Evolutionary conservation across 2,888 invertebrate genomes (phyloP).

Genomic region (Auanema freiburgensis): DNA sequence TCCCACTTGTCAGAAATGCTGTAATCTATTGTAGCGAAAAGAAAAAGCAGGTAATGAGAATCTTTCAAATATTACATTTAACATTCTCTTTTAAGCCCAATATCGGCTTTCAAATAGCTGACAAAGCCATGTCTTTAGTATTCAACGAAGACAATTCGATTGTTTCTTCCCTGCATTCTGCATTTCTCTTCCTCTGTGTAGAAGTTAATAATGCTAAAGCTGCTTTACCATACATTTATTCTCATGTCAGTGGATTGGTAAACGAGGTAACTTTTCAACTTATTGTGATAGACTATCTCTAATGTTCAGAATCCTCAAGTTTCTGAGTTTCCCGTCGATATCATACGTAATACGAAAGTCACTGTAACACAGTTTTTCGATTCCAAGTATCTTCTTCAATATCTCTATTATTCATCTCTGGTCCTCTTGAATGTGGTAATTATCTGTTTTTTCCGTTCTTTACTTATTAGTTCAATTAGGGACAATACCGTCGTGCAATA

Average conservation of each 20-base stretch:
- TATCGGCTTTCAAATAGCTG: conserved; percentile 6
- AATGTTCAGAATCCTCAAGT: background rate
- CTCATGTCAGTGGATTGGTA: conserved; percentile 5
- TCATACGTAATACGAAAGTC: background rate
- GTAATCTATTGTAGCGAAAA: conserved; percentile 31
- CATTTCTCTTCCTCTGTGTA: conserved; percentile 7
- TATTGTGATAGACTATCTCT: no score
- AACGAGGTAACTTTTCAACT: conserved; percentile 8
- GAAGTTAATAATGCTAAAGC: conserved; percentile 10
- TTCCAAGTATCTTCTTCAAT: conserved; percentile 31
- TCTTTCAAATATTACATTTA: no score
- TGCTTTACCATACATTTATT: conserved; percentile 10
- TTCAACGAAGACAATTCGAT: background rate
- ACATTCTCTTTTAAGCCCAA: conserved; percentile 8
- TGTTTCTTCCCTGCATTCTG: conserved; percentile 15
- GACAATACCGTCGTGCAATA: conserved; percentile 24
- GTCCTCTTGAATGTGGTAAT: conserved; percentile 26
- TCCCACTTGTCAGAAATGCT: conserved; percentile 30
- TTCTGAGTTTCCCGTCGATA: background rate
- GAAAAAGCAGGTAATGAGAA: conserved; percentile 22
- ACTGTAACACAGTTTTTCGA: conserved; percentile 12
- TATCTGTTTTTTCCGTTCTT: conserved; percentile 11
- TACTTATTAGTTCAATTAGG: conserved; percentile 6
- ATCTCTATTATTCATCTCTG: conserved; percentile 37
- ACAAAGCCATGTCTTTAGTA: conserved; percentile 1